A percentile compares a stretch with the other conserved stretches of the same genome.
phyloP scores from a whole-genome alignment of 2,797 vertebrate genomes.

The Etheostoma nigrum region DNA sequence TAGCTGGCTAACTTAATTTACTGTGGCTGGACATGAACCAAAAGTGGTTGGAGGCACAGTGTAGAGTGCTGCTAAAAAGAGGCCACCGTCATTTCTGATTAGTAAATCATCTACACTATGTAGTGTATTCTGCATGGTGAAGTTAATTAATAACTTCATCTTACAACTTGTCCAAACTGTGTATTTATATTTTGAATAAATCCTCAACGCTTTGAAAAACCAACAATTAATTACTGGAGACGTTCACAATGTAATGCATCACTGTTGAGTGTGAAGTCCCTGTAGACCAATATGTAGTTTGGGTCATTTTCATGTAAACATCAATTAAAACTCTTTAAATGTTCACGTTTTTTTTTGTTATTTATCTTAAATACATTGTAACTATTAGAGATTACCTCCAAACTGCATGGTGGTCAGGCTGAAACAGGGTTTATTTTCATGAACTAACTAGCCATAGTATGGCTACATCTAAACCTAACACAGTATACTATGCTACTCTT shows the following conservation, averaged over 20 bases:
- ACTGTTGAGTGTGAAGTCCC: not conserved
- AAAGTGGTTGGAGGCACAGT: not conserved
- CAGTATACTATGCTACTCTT: not conserved
- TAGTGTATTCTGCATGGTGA: not conserved
- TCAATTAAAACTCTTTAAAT: not conserved
- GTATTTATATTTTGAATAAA: no score
- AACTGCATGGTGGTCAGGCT: not conserved
- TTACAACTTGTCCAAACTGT: not conserved
- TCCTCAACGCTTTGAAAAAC: not conserved
- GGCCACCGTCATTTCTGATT: not conserved
- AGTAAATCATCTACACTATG: not conserved
- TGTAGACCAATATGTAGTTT: not conserved
- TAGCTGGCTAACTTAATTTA: slow-evolving; percentile 65
- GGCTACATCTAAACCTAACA: not conserved
- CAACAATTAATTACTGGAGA: rapidly evolving
- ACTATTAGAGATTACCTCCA: not conserved
- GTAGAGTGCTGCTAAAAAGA: not conserved
- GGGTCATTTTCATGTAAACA: not conserved
- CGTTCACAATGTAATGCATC: not conserved
- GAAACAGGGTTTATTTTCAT: not conserved
- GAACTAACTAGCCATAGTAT: not conserved
- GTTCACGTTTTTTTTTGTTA: not conserved
- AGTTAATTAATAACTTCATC: not conserved
- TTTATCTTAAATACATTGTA: not conserved
- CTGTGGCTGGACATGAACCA: slow-evolving; percentile 22